Evolutionary conservation across 2,888 invertebrate genomes (phyloP).

Genomic region (Troides aeacus): DNA sequence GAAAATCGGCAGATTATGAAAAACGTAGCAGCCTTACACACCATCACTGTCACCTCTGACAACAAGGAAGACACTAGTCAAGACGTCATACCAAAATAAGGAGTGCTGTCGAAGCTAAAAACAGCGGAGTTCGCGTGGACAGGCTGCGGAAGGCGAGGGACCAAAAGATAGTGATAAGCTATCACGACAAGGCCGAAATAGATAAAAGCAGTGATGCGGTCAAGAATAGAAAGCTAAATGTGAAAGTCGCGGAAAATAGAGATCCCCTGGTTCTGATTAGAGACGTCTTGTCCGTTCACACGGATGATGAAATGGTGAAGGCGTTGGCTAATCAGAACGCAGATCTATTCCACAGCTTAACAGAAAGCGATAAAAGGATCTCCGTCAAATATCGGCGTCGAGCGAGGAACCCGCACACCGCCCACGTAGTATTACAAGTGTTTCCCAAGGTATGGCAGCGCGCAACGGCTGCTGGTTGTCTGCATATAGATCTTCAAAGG

Average conservation of each 20-base stretch:
- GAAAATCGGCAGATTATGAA: too few species aligned
- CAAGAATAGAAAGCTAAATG: background rate
- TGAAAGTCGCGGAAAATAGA: background rate
- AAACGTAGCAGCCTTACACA: too few species aligned
- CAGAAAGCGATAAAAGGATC: background rate
- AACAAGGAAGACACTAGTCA: background rate
- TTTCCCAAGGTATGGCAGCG: background rate
- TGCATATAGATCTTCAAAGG: background rate
- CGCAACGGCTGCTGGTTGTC: background rate
- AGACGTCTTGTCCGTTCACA: background rate
- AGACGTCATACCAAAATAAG: background rate
- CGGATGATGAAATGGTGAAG: background rate
- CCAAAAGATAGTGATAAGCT: background rate
- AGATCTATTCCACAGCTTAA: background rate
- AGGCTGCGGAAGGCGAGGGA: background rate
- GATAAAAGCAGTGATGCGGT: background rate
- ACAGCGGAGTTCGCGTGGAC: background rate
- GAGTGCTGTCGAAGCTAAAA: background rate
- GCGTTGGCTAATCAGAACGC: background rate
- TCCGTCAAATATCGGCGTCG: background rate
- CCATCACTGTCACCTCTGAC: background rate
- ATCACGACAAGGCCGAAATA: background rate
- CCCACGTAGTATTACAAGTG: background rate
- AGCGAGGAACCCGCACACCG: background rate
- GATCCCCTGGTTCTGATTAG: background rate